phyloP scores from a whole-genome alignment of 2,888 invertebrate species.

The Macaria liturata region DNA sequence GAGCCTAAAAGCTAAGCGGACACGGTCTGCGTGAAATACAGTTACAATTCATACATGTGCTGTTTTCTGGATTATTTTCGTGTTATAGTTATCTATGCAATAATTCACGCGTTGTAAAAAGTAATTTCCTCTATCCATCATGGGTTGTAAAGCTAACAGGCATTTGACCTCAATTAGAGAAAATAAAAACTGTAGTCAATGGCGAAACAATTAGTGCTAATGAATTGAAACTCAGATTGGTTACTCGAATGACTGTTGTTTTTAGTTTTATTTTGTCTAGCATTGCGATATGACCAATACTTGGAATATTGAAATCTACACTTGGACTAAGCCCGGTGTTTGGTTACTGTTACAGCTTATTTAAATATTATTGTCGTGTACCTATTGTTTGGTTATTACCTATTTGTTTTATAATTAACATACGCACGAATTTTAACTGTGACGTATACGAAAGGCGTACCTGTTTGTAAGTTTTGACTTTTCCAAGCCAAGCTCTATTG shows the following conservation, averaged over 20 bases:
- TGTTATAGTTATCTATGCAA: constrained; percentile 40
- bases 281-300: constrained; percentile 1
- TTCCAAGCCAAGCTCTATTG: too few relatives aligned
- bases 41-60: constrained; percentile 35
- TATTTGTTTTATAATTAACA: not conserved
- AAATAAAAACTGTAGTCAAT: constrained; percentile 69
- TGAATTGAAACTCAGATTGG: constrained; percentile 59
- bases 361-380: not conserved
- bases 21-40: constrained; percentile 30
- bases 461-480: too few relatives aligned
- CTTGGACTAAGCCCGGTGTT: not conserved
- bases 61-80: constrained; percentile 38
- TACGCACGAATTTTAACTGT: constrained; percentile 1
- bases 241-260: constrained; percentile 14
- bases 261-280: constrained; percentile 16
- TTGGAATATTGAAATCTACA: constrained; percentile 4
- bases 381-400: constrained; percentile 2
- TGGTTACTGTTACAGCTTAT: not conserved
- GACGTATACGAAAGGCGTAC: not conserved
- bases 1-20: constrained; percentile 29
- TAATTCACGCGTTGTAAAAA: constrained; percentile 48
- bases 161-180: constrained; percentile 73
- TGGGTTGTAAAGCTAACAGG: constrained; percentile 58
- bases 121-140: constrained; percentile 56
- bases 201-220: constrained; percentile 72